Evolutionary conservation across 2,113 vertebrate species (phyloP).

Genomic region (Castor canadensis): DNA sequence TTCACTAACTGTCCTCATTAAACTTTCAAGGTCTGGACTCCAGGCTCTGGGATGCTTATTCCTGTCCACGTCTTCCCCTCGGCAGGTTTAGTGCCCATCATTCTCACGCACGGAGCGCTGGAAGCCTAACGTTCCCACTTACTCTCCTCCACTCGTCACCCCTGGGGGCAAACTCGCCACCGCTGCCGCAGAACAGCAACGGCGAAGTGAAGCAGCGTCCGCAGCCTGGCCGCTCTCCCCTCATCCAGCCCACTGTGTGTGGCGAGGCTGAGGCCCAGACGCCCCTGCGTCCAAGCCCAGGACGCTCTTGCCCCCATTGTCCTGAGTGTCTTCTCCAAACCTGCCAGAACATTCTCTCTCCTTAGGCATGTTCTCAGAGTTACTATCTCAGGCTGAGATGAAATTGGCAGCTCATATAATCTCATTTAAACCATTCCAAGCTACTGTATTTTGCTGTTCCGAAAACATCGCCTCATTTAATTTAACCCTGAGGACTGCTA

Average conservation of each 20-base stretch:
- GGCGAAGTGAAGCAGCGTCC: not conserved
- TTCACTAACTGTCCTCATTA: slow-evolving; percentile 47
- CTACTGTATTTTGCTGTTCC: not conserved
- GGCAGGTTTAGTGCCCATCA: slow-evolving; percentile 22
- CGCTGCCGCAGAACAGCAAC: not conserved
- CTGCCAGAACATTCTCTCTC: not conserved
- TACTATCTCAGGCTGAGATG: not conserved
- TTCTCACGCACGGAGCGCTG: not conserved
- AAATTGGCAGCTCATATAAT: not conserved
- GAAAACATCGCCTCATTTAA: not conserved
- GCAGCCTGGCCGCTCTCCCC: not conserved
- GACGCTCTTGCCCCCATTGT: too few relatives aligned
- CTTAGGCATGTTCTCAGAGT: not conserved
- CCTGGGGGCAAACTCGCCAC: not conserved
- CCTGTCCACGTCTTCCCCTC: not conserved
- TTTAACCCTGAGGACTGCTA: not conserved
- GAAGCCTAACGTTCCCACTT: not conserved
- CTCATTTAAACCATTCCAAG: not conserved
- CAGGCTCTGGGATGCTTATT: not conserved
- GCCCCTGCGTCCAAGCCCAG: not conserved
- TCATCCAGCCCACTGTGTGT: too few relatives aligned
- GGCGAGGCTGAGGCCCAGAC: not conserved
- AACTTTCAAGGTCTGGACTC: slow-evolving; percentile 3
- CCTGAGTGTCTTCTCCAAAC: not conserved
- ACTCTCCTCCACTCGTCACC: not conserved